Percentiles rank a stretch among this genome's conserved stretches.
Evolutionary conservation across 2,888 invertebrate genomes (phyloP).

Genomic region (Willowsia nigromaculata): DNA sequence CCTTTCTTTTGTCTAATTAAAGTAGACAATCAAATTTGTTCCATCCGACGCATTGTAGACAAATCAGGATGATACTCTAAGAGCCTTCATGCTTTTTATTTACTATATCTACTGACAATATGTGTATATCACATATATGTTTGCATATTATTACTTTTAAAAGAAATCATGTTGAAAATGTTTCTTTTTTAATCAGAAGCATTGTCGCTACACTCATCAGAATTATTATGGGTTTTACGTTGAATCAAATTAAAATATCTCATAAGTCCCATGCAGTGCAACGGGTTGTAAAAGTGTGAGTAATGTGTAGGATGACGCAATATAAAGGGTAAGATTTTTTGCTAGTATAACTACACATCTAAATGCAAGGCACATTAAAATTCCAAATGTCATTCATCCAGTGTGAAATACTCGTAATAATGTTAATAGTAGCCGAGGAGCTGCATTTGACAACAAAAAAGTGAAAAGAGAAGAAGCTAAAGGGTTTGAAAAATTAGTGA

Average conservation of each 20-base stretch:
- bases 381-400: slow-evolving; percentile 72
- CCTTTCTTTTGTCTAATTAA: slow-evolving; percentile 65
- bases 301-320: slow-evolving; percentile 4
- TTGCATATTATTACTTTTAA: too few species aligned
- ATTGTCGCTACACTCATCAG: background rate
- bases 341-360: background rate
- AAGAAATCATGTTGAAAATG: slow-evolving; percentile 47
- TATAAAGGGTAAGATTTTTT: background rate
- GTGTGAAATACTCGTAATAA: slow-evolving; percentile 58
- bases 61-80: background rate
- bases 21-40: slow-evolving; percentile 69
- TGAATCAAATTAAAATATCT: slow-evolving; percentile 51
- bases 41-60: slow-evolving; percentile 38
- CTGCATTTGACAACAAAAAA: slow-evolving; percentile 35
- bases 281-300: background rate
- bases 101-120: too few species aligned
- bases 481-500: slow-evolving; percentile 64
- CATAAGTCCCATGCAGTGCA: slow-evolving; percentile 54
- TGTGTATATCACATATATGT: too few species aligned
- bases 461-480: background rate
- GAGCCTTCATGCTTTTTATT: too few species aligned
- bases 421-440: slow-evolving; percentile 23
- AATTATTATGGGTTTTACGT: slow-evolving; percentile 16
- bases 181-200: slow-evolving; percentile 34
- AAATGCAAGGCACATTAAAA: slow-evolving; percentile 62